Base-by-base conservation (phyloP, 2,113 vertebrate species). In the Clupea harengus region DNA sequence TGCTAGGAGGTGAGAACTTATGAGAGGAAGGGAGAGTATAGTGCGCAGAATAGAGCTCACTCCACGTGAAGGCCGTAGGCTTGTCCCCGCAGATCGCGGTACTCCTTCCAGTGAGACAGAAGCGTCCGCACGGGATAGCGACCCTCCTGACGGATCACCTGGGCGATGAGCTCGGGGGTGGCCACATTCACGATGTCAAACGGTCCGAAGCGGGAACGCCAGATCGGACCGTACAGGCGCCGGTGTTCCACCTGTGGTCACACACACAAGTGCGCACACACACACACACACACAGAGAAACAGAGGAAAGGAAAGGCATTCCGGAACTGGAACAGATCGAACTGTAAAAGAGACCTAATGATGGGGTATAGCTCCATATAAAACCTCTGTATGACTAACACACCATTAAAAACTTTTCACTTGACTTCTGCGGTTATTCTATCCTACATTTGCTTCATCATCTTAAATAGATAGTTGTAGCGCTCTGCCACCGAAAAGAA, bases 91-190 rank as follows among this genome's bases (percentile, higher is more conserved):
- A 96, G 80, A 25, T 96, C 94, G 13, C 90, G 81, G 92, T 96
- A 96, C 83, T 96, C 94, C 88, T 92, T 94, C 95, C 95, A 96
- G 91, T 96, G 95, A 0, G 92, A 89, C 87, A 96, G 88, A 17
- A 87, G 85, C 0, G 88, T 80, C 3, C 95, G 92, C 9, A 93
- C 45, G 1, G 95, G 95, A 86, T 94, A 94, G 7, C 86, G 92
- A 0, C 95, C 95, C 83, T 96, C 95, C 89, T 96, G 95, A 0
- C 44, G 90, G 85, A 94, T 93, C 60, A 96, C 92, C 91, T 95
- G 92, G 8, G 92, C 90, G 1, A 96, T 94, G 10, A 96, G 88
- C 67, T 95, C 93, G 0, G 95, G 87, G 1, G 89, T 86, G 0
- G 95, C 95, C 86, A 96, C 93, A 20, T 95, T 96, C n/a, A 96